Evolutionary conservation across 2,888 invertebrate species (phyloP).

Genomic region (Acronicta leporina): DNA sequence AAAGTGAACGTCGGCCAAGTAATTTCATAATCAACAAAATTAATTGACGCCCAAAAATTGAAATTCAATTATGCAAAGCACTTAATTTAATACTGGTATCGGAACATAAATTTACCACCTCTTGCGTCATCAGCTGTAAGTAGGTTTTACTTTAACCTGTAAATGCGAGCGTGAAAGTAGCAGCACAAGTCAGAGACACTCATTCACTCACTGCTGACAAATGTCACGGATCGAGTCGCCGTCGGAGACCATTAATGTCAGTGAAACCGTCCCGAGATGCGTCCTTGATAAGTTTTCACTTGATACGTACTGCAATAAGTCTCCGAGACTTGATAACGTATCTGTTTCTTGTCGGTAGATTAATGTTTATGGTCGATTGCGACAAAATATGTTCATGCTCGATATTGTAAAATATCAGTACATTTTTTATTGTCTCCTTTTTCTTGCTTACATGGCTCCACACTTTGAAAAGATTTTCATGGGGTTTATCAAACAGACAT

Average conservation of each 20-base stretch:
- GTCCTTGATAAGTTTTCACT: slow-evolving; percentile 54
- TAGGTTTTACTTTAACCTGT: slow-evolving; percentile 46
- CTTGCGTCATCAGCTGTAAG: slow-evolving; percentile 31
- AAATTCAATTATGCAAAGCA: slow-evolving; percentile 19
- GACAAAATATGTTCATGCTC: background rate
- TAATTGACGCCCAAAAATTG: slow-evolving; percentile 15
- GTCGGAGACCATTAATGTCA: slow-evolving; percentile 52
- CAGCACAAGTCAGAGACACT: slow-evolving; percentile 34
- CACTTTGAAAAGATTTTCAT: too few species aligned
- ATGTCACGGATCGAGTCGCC: slow-evolving; percentile 56
- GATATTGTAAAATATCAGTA: background rate
- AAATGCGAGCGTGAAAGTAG: slow-evolving; percentile 49
- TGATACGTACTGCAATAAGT: slow-evolving; percentile 32
- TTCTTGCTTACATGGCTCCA: too few species aligned
- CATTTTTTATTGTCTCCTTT: background rate
- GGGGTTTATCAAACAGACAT: too few species aligned
- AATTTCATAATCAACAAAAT: slow-evolving; percentile 7
- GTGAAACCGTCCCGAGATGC: slow-evolving; percentile 43
- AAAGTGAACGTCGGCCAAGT: background rate
- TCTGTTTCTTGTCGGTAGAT: slow-evolving; percentile 22
- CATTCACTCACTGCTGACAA: slow-evolving; percentile 47
- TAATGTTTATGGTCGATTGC: slow-evolving; percentile 19
- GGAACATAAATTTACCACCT: slow-evolving; percentile 13
- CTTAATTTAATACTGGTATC: slow-evolving; percentile 17
- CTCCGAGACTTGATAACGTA: slow-evolving; percentile 17